These are phyloP conservation scores for Yponomeuta plumbellus DNA, from an alignment of 2,888 invertebrate species.

Conservation along the genomic window DNA sequence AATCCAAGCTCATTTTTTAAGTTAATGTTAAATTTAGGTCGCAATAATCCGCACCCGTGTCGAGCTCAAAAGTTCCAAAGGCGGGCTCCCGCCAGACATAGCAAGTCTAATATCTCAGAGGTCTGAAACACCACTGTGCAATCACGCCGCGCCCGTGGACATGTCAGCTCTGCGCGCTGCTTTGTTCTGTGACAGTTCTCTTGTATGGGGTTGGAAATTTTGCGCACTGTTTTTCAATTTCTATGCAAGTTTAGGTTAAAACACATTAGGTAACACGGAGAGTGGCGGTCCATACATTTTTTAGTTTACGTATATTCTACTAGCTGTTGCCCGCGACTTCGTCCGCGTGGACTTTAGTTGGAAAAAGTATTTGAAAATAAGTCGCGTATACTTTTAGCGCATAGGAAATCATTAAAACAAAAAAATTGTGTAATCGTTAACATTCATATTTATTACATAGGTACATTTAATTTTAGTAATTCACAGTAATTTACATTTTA, in stretches of 20 bases:
- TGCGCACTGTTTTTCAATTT: background rate
- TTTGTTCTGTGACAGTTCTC: conserved; percentile 13
- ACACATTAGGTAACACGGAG: too few relatives aligned
- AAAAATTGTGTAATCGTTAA: too few relatives aligned
- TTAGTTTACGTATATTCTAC: too few relatives aligned
- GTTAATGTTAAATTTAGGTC: background rate
- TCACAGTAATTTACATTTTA: too few relatives aligned
- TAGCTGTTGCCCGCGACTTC: too few relatives aligned
- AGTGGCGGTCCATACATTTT: too few relatives aligned
- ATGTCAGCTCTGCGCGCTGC: conserved; percentile 10
- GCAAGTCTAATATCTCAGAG: conserved; percentile 68
- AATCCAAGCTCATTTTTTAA: background rate
- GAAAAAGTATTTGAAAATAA: too few relatives aligned
- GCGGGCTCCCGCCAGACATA: conserved; percentile 22
- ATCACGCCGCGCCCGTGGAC: conserved; percentile 10
- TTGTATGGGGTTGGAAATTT: conserved; percentile 1
- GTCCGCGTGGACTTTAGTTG: too few relatives aligned
- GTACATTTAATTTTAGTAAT: too few relatives aligned
- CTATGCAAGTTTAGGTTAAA: background rate
- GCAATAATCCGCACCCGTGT: background rate
- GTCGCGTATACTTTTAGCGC: too few relatives aligned
- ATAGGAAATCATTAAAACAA: too few relatives aligned
- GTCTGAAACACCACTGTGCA: conserved; percentile 12
- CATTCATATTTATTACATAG: too few relatives aligned
- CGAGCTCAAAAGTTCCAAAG: background rate